Evolutionary conservation across 2,113 vertebrate species (phyloP).

Genomic region (Todiramphus saurophagus): DNA sequence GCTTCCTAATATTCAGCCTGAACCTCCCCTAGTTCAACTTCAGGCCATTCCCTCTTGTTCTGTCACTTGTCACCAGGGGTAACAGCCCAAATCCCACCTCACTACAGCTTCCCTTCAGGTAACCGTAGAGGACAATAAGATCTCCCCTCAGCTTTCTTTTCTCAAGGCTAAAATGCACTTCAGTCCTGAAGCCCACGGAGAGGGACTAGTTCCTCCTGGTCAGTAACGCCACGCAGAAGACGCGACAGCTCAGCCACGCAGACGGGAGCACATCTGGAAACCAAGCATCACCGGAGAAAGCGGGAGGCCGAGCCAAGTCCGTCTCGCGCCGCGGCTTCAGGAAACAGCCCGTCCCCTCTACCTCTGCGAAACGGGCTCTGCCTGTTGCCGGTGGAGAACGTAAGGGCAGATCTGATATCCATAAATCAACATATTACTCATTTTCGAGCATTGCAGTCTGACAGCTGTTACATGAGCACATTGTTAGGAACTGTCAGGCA

Average conservation of each 20-base stretch:
- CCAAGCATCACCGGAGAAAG: fast-evolving
- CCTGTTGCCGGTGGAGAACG: not conserved
- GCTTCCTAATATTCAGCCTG: too few species aligned
- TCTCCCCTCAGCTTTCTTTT: too few species aligned
- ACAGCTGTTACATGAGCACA: constrained; percentile 84
- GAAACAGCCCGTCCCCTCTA: not conserved
- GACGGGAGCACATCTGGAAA: not conserved
- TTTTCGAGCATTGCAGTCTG: constrained; percentile 72
- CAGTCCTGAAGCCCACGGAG: fast-evolving
- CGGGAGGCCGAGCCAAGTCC: not conserved
- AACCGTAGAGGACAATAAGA: too few species aligned
- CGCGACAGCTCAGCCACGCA: fast-evolving
- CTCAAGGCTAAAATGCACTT: not conserved
- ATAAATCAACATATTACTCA: constrained; percentile 85
- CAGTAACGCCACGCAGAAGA: fast-evolving
- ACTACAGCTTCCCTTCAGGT: too few species aligned
- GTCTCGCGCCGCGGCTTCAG: fast-evolving
- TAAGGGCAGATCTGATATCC: constrained; percentile 77
- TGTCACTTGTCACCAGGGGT: too few species aligned
- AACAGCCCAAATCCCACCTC: too few species aligned
- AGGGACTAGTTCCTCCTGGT: fast-evolving
- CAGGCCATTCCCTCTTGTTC: too few species aligned
- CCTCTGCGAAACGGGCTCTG: not conserved
- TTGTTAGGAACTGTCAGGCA: constrained; percentile 82
- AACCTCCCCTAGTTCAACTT: too few species aligned